Conservation (phyloP, 1,140 invertebrate species). For the Limonius californicus region DNA sequence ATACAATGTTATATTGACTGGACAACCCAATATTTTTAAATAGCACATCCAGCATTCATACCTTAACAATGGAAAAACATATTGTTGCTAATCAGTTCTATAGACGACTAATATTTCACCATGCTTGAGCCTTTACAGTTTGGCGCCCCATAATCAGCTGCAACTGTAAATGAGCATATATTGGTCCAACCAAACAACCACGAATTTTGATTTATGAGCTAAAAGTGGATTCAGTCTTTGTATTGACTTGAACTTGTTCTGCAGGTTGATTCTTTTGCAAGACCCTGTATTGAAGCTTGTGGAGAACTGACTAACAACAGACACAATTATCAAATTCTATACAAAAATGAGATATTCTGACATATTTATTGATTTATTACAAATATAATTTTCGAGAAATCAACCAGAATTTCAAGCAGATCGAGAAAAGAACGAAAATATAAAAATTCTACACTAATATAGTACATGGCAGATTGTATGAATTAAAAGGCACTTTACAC, state of each 20-base stretch:
- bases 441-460: slow-evolving; percentile 24
- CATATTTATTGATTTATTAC: slow-evolving; percentile 9
- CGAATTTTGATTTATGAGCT: too few species aligned
- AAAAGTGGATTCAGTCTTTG: too few species aligned
- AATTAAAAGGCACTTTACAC: slow-evolving; percentile 45
- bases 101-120: too few species aligned
- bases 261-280: too few species aligned
- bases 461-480: slow-evolving; percentile 41
- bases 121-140: too few species aligned
- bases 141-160: too few species aligned
- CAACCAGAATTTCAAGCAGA: slow-evolving; percentile 16
- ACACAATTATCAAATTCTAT: slow-evolving; percentile 11
- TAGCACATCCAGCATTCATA: slow-evolving; percentile 45
- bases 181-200: too few species aligned
- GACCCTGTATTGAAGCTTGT: too few species aligned
- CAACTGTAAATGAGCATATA: too few species aligned
- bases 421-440: slow-evolving; percentile 1
- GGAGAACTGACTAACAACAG: slow-evolving; percentile 8
- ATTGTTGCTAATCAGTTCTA: too few species aligned
- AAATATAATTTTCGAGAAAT: slow-evolving; percentile 16
- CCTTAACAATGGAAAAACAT: slow-evolving; percentile 33
- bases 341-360: neutral
- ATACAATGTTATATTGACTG: slow-evolving; percentile 47
- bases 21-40: slow-evolving; percentile 45
- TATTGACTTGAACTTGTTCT: too few species aligned